Percentiles rank a stretch among this genome's conserved stretches.
phyloP scores from a whole-genome alignment of 2,888 invertebrate species.

The Lasioglossum leucozonium region DNA sequence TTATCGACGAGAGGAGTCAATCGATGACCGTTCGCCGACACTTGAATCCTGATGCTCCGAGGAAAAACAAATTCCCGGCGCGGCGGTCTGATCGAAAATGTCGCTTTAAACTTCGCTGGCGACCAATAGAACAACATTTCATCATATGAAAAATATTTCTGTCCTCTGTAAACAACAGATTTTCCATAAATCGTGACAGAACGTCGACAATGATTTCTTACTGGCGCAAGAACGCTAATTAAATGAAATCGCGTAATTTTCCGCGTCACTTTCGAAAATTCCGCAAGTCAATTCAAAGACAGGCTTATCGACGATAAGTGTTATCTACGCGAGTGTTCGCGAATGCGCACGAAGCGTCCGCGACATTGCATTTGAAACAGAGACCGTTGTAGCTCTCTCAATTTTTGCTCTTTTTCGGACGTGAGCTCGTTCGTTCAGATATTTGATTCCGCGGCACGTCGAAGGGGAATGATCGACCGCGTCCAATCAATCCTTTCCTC shows the following conservation, averaged over 20 bases:
- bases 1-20: conserved; percentile 60
- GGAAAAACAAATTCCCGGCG: conserved; percentile 24
- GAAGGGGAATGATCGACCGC: conserved; percentile 4
- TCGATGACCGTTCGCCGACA: conserved; percentile 45
- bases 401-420: not conserved
- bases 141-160: not conserved
- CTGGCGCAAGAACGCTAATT: not conserved
- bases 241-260: not conserved
- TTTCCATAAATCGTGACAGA: not conserved
- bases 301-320: not conserved
- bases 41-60: conserved; percentile 14
- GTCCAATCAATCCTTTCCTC: conserved; percentile 45
- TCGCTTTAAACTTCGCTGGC: not conserved
- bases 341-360: not conserved
- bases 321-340: not conserved
- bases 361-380: not conserved
- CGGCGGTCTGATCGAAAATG: not conserved
- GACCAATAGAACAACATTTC: not conserved
- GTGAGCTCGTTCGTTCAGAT: not conserved
- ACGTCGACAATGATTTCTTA: not conserved
- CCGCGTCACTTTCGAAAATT: not conserved
- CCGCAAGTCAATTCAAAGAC: not conserved
- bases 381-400: not conserved
- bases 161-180: not conserved
- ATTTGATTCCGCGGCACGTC: not conserved